phyloP scores from a whole-genome alignment of 1,140 invertebrate genomes.

The Listronotus bonariensis region DNA sequence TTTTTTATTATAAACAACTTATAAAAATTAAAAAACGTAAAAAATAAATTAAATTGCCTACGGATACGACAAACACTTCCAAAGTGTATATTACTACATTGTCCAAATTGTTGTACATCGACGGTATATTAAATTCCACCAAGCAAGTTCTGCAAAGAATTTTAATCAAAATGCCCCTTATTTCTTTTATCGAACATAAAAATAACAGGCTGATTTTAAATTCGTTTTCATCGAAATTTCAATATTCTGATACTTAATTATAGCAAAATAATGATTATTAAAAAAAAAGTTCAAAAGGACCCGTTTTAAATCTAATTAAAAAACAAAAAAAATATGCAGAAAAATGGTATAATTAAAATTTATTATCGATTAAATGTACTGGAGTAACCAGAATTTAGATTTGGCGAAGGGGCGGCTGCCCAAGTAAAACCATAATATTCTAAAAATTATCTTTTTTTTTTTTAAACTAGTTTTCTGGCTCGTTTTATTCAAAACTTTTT shows the following conservation, averaged over 20 bases:
- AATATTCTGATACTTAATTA: conserved; percentile 1
- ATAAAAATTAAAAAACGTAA: no score
- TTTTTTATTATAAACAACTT: no score
- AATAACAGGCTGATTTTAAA: conserved; percentile 6
- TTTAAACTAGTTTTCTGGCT: no score
- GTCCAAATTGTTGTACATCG: conserved; percentile 8
- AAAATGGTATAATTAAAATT: no score
- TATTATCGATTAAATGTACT: no score
- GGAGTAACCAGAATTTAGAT: no score
- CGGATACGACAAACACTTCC: not conserved
- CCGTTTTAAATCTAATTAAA: no score
- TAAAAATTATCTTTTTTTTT: no score
- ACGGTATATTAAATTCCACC: conserved; percentile 40
- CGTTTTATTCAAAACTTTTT: no score
- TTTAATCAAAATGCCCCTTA: conserved; percentile 50
- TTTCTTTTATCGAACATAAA: conserved; percentile 39
- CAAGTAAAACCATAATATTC: no score
- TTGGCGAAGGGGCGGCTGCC: no score
- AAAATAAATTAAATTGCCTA: not conserved
- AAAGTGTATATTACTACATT: not conserved
- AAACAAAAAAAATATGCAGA: no score
- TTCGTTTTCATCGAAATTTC: conserved; percentile 4
- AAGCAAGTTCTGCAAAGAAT: conserved; percentile 42
- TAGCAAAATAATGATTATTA: conserved; percentile 2
- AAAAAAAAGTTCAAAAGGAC: not conserved